Percentiles rank a stretch among this genome's conserved stretches.
These are phyloP conservation scores for Steinernema khuongi DNA, from an alignment of 1,140 invertebrate species.

Conservation along the genomic window DNA sequence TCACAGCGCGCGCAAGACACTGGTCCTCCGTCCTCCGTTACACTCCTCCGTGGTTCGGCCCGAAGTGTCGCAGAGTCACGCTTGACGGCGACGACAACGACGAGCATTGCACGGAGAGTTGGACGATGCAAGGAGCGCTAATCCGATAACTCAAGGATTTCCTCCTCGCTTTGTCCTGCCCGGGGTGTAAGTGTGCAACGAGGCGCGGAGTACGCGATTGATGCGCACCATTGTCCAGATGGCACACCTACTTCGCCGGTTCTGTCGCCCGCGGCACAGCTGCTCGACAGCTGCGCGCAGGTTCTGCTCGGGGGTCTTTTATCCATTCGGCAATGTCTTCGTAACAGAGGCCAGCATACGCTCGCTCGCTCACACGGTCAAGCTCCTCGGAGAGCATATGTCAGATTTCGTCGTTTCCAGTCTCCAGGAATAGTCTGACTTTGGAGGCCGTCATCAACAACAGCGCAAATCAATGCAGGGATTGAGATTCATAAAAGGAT, in stretches of 20 bases:
- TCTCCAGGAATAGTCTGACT: too few species aligned
- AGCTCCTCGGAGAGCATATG: background rate
- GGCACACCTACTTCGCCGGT: constrained; percentile 1
- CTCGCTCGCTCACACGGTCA: background rate
- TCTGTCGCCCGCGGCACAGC: constrained; percentile 6
- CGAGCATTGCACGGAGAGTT: too few species aligned
- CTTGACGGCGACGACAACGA: too few species aligned
- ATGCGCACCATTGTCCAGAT: constrained; percentile 2
- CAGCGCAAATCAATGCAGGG: too few species aligned
- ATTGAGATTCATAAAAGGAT: too few species aligned
- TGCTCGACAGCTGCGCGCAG: constrained; percentile 10
- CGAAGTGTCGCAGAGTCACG: too few species aligned
- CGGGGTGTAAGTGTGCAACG: background rate
- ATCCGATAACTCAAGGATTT: background rate
- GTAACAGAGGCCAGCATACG: background rate
- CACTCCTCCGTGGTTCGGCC: too few species aligned
- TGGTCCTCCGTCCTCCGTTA: background rate
- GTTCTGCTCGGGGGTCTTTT: background rate
- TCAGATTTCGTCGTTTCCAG: too few species aligned
- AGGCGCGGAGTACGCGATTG: background rate
- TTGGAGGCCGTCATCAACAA: too few species aligned
- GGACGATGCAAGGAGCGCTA: too few species aligned
- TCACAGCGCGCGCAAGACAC: background rate
- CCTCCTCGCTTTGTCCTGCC: background rate
- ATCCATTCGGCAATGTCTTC: background rate